These are phyloP conservation scores for Leguminivora glycinivorella DNA, from an alignment of 1,140 invertebrate genomes.

Conservation along the genomic window DNA sequence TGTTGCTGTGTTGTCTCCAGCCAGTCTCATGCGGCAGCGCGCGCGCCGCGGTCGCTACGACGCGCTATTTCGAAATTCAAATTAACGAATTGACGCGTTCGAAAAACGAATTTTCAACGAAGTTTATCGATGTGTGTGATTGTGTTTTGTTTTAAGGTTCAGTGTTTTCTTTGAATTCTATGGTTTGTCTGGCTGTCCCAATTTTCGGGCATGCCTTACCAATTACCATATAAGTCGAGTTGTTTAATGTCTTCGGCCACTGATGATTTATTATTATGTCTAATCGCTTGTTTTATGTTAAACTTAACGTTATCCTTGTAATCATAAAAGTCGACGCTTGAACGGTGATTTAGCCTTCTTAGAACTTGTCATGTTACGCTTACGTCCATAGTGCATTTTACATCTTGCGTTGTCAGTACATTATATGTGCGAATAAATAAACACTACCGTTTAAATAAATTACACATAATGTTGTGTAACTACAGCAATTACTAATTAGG, in stretches of 20 bases:
- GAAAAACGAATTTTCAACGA: conserved; percentile 52
- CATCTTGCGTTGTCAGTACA: background rate
- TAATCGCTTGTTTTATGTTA: conserved; percentile 14
- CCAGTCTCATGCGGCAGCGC: conserved; percentile 68
- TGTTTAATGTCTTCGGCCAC: conserved; percentile 18
- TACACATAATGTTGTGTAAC: too few species aligned
- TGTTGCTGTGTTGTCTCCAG: conserved; percentile 54
- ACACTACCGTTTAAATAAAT: too few species aligned
- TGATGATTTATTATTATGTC: conserved; percentile 23
- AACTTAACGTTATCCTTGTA: conserved; percentile 20
- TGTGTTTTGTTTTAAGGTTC: conserved; percentile 31
- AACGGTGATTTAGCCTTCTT: background rate
- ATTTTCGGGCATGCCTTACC: conserved; percentile 14
- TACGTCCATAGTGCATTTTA: background rate
- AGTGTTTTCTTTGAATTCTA: conserved; percentile 40
- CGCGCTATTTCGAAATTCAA: conserved; percentile 40
- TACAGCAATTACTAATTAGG: too few species aligned
- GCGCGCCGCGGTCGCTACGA: conserved; percentile 54
- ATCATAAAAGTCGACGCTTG: background rate
- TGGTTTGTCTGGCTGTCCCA: conserved; percentile 29
- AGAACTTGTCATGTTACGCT: background rate
- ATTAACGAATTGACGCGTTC: conserved; percentile 46
- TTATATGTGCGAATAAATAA: too few species aligned
- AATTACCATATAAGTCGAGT: conserved; percentile 14
- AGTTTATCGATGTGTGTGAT: conserved; percentile 61